Base-by-base conservation (phyloP, 35 echinoderm and acorn worm species). In the Heliocidaris erythrogramma region DNA sequence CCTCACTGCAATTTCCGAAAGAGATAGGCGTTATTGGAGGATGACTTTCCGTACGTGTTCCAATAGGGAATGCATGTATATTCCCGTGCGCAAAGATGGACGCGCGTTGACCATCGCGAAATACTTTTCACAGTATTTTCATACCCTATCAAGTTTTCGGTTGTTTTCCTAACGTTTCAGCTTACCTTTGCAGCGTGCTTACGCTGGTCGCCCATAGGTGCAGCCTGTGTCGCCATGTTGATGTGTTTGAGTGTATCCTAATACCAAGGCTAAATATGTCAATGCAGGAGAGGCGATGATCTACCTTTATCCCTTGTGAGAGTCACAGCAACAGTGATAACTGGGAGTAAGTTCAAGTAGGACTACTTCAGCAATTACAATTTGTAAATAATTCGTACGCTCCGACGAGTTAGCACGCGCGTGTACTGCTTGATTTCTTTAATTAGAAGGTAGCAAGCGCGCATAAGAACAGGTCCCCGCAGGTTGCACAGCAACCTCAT, bases 141-240 rank as follows among this genome's bases (percentile, higher is more conserved):
- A 78, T 78, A 27, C 27, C 65, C 65, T 78, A 78, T 78, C 65
- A 78, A n/a, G 65, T 78, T 78, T 78, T 78, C 21, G 65, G 65
- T 78, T 78, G 65, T 78, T 78, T 78, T 78, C 17, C 17, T 78
- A 78, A 78, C 21, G 65, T 78, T 78, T 78, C 65, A 24, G 65
- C 87, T 89, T 89, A 89, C 87, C 87, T 89, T 89, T 48, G 47
- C 47, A 32, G 87, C 87, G 31, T 32, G 31, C 32, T 89, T 89
- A 48, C 87, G 87, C 31, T 32, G 31, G 18, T 89, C 87, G 87
- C 87, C 87, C 87, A 89, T 89, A 89, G 87, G 87, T 89, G 87
- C 87, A 14, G 87, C 87, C 30, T 89, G 87, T 47, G 47, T 48
- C 31, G 87, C 87, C 87, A 89, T 89, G 5, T 32, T 89, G 87